These are phyloP conservation scores for Heliconius hermathena DNA, from an alignment of 1,140 invertebrate species.

Conservation along the genomic window DNA sequence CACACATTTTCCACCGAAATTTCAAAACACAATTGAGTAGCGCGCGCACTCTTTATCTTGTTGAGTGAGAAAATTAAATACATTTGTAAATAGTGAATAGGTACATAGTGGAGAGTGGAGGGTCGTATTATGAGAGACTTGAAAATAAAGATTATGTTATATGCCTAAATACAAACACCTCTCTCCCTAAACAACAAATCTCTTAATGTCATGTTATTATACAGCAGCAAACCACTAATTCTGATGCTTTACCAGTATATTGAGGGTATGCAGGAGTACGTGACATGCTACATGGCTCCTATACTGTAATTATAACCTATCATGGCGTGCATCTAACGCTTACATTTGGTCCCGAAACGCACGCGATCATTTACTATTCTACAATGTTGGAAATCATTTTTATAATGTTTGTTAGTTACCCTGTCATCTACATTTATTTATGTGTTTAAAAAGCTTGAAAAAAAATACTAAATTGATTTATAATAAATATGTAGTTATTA, in stretches of 20 bases:
- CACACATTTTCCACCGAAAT: no score
- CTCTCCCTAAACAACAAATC: neutral
- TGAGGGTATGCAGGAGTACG: neutral
- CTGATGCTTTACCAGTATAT: neutral
- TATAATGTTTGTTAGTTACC: neutral
- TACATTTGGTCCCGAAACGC: slow-evolving; percentile 7
- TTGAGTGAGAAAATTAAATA: neutral
- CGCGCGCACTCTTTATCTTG: no score
- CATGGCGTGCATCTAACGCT: slow-evolving; percentile 26
- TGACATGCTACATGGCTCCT: neutral
- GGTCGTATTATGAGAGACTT: no score
- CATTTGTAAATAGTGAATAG: no score
- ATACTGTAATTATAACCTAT: slow-evolving; percentile 20
- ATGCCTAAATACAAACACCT: neutral
- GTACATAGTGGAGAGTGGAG: no score
- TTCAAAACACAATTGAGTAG: neutral
- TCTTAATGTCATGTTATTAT: slow-evolving; percentile 1
- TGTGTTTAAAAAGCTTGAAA: no score
- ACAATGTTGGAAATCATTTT: neutral
- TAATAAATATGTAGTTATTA: no score
- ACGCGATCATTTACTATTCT: neutral
- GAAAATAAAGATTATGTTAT: neutral
- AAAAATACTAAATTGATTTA: no score
- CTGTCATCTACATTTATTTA: neutral
- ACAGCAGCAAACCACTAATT: neutral